phyloP scores from a whole-genome alignment of 2,888 invertebrate genomes.

The Fragum whitleyi region DNA sequence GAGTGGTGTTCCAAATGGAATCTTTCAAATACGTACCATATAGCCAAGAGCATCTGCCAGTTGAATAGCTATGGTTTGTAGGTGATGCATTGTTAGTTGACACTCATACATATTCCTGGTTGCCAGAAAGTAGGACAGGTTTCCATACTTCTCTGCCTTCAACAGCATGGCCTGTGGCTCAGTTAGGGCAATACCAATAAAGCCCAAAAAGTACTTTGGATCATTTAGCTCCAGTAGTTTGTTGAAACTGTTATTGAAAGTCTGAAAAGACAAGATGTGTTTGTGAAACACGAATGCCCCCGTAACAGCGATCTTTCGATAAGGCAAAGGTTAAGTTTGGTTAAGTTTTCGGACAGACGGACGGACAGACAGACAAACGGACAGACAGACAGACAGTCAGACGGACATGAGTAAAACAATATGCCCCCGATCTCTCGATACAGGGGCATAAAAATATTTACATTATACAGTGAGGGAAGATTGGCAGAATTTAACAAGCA shows the following conservation, averaged over 20 bases:
- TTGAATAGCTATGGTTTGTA: conserved; percentile 26
- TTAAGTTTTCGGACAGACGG: too few species aligned
- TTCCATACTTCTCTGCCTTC: conserved; percentile 32
- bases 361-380: too few species aligned
- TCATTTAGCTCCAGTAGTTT: conserved; percentile 31
- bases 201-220: conserved; percentile 35
- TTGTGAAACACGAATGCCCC: too few species aligned
- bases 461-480: too few species aligned
- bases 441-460: background rate
- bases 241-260: conserved; percentile 34
- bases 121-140: conserved; percentile 31
- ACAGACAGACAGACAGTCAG: too few species aligned
- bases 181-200: conserved; percentile 19
- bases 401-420: too few species aligned
- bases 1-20: too few species aligned
- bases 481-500: too few species aligned
- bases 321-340: too few species aligned
- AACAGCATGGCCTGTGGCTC: conserved; percentile 27
- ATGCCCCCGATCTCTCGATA: too few species aligned
- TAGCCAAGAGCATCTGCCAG: conserved; percentile 34
- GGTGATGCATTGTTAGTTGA: conserved; percentile 31
- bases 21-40: conserved; percentile 33
- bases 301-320: too few species aligned
- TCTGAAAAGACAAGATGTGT: too few species aligned
- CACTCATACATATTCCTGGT: background rate